Percentiles rank a stretch among this genome's conserved stretches.
Conservation (phyloP, 2,113 vertebrate genomes). For the Caloenas nicobarica region DNA sequence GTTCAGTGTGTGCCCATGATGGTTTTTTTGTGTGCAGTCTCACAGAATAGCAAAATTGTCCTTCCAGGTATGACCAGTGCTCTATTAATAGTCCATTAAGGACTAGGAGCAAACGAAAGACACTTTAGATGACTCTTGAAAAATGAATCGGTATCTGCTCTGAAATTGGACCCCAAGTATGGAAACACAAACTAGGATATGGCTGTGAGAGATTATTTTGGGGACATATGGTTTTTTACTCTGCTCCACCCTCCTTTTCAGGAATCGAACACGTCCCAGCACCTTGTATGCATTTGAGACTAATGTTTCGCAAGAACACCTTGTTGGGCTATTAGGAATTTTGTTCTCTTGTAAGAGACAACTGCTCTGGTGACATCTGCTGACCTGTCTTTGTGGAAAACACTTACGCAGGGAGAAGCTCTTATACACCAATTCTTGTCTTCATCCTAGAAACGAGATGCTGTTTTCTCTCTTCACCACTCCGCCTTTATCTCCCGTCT, state of each 20-base stretch:
- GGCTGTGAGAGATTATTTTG: conserved; percentile 19
- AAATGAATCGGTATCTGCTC: conserved; percentile 3
- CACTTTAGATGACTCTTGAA: conserved; percentile 47
- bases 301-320: not conserved
- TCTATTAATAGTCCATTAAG: conserved; percentile 50
- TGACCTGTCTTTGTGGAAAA: not conserved
- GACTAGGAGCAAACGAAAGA: conserved; percentile 13
- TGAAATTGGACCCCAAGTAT: conserved; percentile 19
- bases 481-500: conserved; percentile 8
- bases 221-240: conserved; percentile 14
- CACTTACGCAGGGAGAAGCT: not conserved
- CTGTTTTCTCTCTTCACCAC: conserved; percentile 16
- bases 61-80: conserved; percentile 23
- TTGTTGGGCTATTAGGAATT: not conserved
- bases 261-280: not conserved
- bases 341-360: not conserved
- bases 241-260: not conserved
- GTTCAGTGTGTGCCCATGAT: not conserved
- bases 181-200: not conserved
- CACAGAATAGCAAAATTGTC: not conserved
- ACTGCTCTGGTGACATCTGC: not conserved
- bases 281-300: not conserved
- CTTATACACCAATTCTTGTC: not conserved
- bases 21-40: not conserved
- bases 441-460: conserved; percentile 6